These are phyloP conservation scores for Megalops cyprinoides DNA, from an alignment of 2,797 vertebrate species.

Conservation along the genomic window DNA sequence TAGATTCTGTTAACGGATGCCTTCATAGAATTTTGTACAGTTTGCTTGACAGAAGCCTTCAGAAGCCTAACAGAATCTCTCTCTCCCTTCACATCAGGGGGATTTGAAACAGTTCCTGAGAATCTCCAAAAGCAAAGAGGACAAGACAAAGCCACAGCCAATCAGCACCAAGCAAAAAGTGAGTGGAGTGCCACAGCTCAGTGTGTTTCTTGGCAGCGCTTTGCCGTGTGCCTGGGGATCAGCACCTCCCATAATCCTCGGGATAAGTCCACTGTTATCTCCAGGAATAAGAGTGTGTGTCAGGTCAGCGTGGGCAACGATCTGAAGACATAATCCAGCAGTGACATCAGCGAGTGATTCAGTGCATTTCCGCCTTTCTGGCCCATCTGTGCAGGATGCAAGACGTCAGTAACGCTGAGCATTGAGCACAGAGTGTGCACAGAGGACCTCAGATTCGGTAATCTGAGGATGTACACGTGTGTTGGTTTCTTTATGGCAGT, in stretches of 20 bases:
- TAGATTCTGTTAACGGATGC: no score
- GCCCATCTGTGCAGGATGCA: no score
- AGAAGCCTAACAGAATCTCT: no score
- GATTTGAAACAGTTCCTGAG: constrained; percentile 96
- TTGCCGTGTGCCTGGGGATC: no score
- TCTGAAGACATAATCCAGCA: neutral
- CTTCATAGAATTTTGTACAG: no score
- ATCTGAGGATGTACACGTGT: no score
- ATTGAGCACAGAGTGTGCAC: no score
- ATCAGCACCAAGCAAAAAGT: constrained; percentile 96
- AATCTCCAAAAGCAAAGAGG: constrained; percentile 93
- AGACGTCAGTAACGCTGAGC: no score
- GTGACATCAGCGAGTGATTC: neutral
- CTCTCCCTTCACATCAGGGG: constrained; percentile 70
- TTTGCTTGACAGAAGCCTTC: no score
- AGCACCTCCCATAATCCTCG: neutral
- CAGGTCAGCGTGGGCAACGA: no score
- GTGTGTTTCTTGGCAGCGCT: neutral
- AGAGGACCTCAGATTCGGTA: no score
- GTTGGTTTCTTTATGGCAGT: no score
- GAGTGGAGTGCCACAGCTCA: constrained; percentile 40
- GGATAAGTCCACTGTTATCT: neutral
- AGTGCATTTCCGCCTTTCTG: neutral
- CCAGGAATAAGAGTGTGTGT: neutral
- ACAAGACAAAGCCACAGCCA: constrained; percentile 86